A percentile compares a stretch with the other conserved stretches of the same genome.
Evolutionary conservation across 2,797 vertebrate genomes (phyloP).

Genomic region (Cryptoprocta ferox): DNA sequence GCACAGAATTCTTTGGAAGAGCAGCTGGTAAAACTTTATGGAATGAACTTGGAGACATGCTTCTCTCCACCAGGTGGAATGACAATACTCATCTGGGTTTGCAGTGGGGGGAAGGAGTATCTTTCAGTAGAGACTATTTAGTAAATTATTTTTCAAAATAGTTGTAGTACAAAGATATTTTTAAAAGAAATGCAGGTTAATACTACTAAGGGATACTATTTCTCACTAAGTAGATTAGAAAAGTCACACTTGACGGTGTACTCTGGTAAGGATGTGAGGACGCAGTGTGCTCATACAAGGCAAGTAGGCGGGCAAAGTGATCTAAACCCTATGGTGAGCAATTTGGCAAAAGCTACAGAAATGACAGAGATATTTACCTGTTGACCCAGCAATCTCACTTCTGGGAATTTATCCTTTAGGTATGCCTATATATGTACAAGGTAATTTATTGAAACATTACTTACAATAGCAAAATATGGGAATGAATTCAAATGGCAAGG

Average conservation of each 20-base stretch:
- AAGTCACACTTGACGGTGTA: background rate
- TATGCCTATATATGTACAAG: background rate
- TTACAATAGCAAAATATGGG: background rate
- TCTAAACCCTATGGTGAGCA: background rate
- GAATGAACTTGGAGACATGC: background rate
- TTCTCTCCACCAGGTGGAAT: background rate
- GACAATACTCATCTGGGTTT: background rate
- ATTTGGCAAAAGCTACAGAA: constrained; percentile 14
- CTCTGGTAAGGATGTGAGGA: background rate
- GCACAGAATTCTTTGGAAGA: background rate
- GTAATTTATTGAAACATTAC: background rate
- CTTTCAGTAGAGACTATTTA: background rate
- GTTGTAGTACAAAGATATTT: background rate
- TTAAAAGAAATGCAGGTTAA: constrained; percentile 34
- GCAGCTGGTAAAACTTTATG: background rate
- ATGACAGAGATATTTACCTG: background rate
- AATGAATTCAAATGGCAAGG: background rate
- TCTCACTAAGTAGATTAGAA: background rate
- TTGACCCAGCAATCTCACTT: background rate
- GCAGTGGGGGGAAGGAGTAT: background rate
- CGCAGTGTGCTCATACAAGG: background rate
- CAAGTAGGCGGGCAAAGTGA: background rate
- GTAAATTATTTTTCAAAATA: background rate
- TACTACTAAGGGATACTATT: background rate
- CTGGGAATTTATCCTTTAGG: background rate